Conservation (phyloP, 2,113 vertebrate species). For the Aptenodytes forsteri region DNA sequence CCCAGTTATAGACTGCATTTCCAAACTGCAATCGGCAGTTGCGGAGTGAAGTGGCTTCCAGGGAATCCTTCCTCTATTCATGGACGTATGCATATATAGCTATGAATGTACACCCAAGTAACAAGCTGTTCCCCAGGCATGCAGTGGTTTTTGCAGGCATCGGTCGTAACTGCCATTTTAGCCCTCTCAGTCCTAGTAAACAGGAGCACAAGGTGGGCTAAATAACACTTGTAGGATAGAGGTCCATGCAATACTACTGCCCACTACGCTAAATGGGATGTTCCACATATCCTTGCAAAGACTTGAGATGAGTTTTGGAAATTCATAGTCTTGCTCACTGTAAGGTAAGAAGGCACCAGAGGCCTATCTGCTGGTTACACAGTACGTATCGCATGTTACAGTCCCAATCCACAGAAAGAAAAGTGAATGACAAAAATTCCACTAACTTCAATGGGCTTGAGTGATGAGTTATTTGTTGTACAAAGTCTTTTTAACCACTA, state of each 20-base stretch:
- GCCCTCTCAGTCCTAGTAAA: neutral
- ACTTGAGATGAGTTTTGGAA: neutral
- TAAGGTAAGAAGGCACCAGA: neutral
- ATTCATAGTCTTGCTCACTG: neutral
- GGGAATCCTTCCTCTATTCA: neutral
- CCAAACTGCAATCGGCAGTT: neutral
- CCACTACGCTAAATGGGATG: neutral
- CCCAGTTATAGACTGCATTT: neutral
- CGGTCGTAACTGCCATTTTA: fast-evolving
- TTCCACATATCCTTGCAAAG: neutral
- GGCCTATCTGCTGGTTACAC: neutral
- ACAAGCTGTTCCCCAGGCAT: neutral
- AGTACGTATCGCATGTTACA: neutral
- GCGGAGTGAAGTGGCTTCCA: neutral
- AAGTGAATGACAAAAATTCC: neutral
- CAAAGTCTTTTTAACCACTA: neutral
- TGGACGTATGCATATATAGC: neutral
- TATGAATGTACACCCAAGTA: neutral
- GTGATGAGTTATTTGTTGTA: neutral
- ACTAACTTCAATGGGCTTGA: neutral
- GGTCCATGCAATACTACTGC: neutral
- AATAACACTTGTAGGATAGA: neutral
- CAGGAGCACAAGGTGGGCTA: neutral
- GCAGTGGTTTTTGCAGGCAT: neutral
- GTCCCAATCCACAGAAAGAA: neutral